Percentiles rank a stretch among this genome's conserved stretches.
Conservation (phyloP, 1,140 invertebrate genomes). For the Saccostrea glomerata region DNA sequence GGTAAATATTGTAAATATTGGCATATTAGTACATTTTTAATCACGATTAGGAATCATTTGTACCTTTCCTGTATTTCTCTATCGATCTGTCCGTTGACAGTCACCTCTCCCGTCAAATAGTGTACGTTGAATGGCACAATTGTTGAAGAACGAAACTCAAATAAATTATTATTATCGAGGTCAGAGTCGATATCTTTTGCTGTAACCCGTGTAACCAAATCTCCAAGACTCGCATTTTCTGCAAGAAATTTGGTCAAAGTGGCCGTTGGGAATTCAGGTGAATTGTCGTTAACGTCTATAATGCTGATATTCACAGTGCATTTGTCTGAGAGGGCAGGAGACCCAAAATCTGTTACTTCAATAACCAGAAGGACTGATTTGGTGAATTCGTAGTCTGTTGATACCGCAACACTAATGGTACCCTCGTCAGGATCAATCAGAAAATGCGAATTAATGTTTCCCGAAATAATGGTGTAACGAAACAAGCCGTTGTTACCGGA, state of each 20-base stretch:
- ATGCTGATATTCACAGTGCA: slow-evolving; percentile 58
- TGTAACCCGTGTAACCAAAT: not conserved
- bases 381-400: slow-evolving; percentile 89
- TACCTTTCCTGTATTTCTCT: slow-evolving; percentile 9
- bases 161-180: not conserved
- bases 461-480: slow-evolving; percentile 55
- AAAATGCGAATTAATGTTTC: slow-evolving; percentile 56
- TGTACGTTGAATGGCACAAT: not conserved
- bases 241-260: slow-evolving; percentile 79
- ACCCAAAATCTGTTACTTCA: slow-evolving; percentile 60
- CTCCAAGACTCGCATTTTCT: not conserved
- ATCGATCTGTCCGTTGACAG: not conserved
- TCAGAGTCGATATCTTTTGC: not conserved
- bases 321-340: slow-evolving; percentile 39
- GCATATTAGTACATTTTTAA: no score
- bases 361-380: slow-evolving; percentile 77
- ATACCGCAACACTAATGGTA: slow-evolving; percentile 45
- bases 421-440: slow-evolving; percentile 55
- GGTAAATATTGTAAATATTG: no score
- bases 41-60: not conserved
- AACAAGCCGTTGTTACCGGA: slow-evolving; percentile 55
- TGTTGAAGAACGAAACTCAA: not conserved
- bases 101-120: not conserved
- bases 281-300: slow-evolving; percentile 65
- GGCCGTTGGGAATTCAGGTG: slow-evolving; percentile 64